Evolutionary conservation across 2,888 invertebrate genomes (phyloP).

Genomic region (Alloplasta piceator): DNA sequence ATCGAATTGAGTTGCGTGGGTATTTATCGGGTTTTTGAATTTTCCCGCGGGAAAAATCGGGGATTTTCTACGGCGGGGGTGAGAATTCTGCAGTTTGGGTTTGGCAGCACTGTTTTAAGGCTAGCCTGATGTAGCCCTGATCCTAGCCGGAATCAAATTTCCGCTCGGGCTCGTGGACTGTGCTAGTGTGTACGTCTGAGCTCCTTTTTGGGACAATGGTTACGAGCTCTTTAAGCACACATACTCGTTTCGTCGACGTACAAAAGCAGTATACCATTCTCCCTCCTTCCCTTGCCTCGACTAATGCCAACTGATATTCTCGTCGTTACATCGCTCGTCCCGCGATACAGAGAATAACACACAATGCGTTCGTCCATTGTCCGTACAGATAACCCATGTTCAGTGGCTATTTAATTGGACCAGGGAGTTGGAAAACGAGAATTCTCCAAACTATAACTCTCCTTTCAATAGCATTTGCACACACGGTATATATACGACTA

Average conservation of each 20-base stretch:
- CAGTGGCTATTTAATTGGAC: conserved; percentile 72
- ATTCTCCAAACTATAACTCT: conserved; percentile 49
- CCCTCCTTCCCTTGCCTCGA: conserved; percentile 7
- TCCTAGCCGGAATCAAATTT: no score
- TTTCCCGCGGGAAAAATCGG: no score
- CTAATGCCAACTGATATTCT: background rate
- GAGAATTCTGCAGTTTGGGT: no score
- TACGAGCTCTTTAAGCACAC: conserved; percentile 32
- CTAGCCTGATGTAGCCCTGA: no score
- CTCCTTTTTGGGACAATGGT: conserved; percentile 45
- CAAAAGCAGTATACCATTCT: background rate
- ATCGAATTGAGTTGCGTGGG: no score
- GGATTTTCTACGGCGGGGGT: no score
- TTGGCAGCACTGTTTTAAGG: no score
- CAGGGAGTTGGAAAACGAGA: conserved; percentile 60
- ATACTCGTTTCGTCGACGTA: conserved; percentile 35
- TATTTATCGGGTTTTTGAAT: no score
- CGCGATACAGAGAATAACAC: conserved; percentile 33
- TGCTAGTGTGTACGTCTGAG: conserved; percentile 18
- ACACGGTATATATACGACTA: background rate
- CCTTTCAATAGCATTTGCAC: conserved; percentile 27
- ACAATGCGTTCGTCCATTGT: conserved; percentile 57
- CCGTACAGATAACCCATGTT: conserved; percentile 70
- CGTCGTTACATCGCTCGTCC: conserved; percentile 36
- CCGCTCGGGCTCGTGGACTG: no score